Conservation (phyloP, 2,888 invertebrate species). For the Rapana venosa region DNA sequence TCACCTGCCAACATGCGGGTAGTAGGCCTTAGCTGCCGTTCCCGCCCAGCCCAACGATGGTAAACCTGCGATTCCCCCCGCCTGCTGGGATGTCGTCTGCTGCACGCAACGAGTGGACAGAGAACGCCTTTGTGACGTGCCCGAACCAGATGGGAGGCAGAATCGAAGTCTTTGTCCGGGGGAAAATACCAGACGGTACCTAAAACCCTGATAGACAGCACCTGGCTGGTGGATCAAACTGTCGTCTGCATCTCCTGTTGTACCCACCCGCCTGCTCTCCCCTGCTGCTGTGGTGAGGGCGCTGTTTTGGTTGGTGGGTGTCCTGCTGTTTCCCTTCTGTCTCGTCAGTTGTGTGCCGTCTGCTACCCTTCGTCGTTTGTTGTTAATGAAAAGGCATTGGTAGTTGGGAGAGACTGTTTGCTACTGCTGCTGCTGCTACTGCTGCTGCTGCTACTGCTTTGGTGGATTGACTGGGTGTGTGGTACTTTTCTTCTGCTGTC, state of each 20-base stretch:
- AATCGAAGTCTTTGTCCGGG: background rate
- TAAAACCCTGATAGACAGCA: background rate
- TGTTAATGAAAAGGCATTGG: background rate
- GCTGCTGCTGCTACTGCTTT: background rate
- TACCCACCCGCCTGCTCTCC: background rate
- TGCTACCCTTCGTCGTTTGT: background rate
- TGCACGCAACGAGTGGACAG: background rate
- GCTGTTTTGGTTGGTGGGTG: background rate
- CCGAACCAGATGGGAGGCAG: background rate
- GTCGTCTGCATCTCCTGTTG: slow-evolving; percentile 12
- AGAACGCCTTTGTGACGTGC: background rate
- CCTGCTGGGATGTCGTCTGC: slow-evolving; percentile 7
- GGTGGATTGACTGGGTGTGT: background rate
- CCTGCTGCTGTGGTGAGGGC: background rate
- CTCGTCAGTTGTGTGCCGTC: background rate
- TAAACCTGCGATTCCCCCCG: background rate
- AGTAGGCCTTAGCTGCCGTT: background rate
- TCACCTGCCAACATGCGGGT: slow-evolving; percentile 36
- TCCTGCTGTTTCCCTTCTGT: background rate
- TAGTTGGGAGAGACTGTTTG: background rate
- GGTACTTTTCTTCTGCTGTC: background rate
- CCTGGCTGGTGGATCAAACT: background rate
- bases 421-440: background rate
- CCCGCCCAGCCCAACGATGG: background rate
- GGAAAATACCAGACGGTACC: slow-evolving; percentile 19